Evolutionary conservation across 2,113 vertebrate species (phyloP).

Genomic region (Neopipo cinnamomea): DNA sequence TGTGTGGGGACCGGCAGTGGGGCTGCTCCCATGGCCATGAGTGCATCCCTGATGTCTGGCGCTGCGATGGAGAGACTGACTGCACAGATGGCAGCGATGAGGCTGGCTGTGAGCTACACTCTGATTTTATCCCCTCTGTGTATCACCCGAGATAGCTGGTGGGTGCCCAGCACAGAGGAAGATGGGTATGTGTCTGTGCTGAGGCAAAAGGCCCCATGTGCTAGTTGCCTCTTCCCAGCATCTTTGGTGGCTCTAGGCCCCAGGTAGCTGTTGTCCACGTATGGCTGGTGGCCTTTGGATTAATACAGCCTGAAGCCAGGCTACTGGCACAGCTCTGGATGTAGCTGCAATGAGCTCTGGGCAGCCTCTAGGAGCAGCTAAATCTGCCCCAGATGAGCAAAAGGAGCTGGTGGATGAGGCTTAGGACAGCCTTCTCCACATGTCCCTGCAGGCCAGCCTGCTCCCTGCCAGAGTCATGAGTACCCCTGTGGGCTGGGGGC

Average conservation of each 20-base stretch:
- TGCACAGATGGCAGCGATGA: conserved; percentile 84
- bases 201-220: neutral
- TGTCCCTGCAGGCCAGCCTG: conserved; percentile 67
- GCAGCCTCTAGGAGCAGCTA: neutral
- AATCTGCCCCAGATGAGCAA: neutral
- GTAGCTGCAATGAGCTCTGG: neutral
- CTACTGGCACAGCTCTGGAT: neutral
- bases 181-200: neutral
- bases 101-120: conserved; percentile 75
- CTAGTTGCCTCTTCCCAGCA: neutral
- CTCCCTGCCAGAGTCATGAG: conserved; percentile 72
- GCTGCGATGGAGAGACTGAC: conserved; percentile 81
- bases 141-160: neutral
- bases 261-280: neutral
- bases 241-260: neutral
- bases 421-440: neutral
- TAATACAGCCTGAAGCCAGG: neutral
- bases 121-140: neutral
- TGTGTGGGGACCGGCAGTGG: conserved; percentile 73
- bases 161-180: neutral
- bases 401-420: neutral
- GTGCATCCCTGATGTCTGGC: conserved; percentile 84
- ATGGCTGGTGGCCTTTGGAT: neutral
- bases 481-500: conserved; percentile 75
- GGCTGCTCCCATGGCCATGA: conserved; percentile 68